Conservation (phyloP, 2,888 invertebrate genomes). For the Vesta saturnalis region DNA sequence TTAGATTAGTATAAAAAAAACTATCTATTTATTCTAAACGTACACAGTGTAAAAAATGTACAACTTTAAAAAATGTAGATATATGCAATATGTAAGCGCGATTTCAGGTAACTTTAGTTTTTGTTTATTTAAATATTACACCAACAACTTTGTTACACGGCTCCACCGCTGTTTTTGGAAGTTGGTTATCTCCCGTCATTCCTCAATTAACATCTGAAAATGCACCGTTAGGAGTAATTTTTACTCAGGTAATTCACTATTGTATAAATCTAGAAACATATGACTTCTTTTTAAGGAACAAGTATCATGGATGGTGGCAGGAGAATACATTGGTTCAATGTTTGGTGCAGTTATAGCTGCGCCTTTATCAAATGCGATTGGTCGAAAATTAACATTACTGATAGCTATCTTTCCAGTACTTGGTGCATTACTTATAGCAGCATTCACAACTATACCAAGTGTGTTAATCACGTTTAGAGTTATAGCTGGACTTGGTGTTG, state of each 20-base stretch:
- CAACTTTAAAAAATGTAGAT: too few relatives aligned
- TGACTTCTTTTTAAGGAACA: conserved; percentile 57
- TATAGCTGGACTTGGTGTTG: conserved; percentile 75
- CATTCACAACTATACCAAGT: conserved; percentile 49
- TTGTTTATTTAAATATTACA: too few relatives aligned
- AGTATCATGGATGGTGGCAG: conserved; percentile 68
- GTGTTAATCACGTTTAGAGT: conserved; percentile 72
- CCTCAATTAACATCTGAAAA: conserved; percentile 59
- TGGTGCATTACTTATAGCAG: conserved; percentile 63
- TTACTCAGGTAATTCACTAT: conserved; percentile 1
- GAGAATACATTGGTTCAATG: too few relatives aligned
- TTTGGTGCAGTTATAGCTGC: conserved; percentile 68
- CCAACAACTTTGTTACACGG: too few relatives aligned
- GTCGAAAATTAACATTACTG: conserved; percentile 66
- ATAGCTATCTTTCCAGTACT: conserved; percentile 62
- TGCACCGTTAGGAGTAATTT: conserved; percentile 18
- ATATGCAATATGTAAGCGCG: too few relatives aligned
- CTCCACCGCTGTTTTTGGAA: conserved; percentile 37
- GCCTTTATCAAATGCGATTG: conserved; percentile 66
- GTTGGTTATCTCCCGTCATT: conserved; percentile 68
- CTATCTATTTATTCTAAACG: too few relatives aligned
- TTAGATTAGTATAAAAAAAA: too few relatives aligned
- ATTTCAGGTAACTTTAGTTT: too few relatives aligned
- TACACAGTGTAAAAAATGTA: too few relatives aligned
- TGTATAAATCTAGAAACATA: neutral